Base-by-base conservation (phyloP, 1,140 invertebrate genomes). In the Heliconius eleuchia region DNA sequence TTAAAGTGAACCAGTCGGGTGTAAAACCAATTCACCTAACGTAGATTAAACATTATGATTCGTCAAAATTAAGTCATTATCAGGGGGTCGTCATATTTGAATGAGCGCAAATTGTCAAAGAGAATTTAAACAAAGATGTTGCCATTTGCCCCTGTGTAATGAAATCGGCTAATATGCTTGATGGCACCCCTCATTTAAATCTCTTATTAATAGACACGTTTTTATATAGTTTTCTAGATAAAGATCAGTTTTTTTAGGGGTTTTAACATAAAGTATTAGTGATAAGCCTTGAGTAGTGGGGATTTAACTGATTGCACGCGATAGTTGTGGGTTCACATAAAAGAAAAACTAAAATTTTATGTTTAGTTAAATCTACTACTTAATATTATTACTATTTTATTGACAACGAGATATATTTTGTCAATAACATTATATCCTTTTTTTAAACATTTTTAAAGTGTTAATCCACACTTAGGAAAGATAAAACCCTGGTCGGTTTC, bases 41-140 rank as follows among this genome's bases (percentile, higher is more conserved):
- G 75, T 66, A 82, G 74, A 81, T 78, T 82, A 74, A 86, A 80
- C 85, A 85, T 89, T 91, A 91, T 90, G 85, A 88, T 91, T 88
- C 84, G 84, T 87, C 83, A 88, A 83, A 88, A 90, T 92, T 91
- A 90, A 87, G 83, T 84, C 86, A 89, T 93, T 91, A 92, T 89
- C 84, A 88, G 83, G 90, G 91, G 89, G 89, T 42, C 81, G 83
- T 81, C 84, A 85, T 90, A 92, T 94, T 94, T 94, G 91, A 94
- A 94, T 94, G 91, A 93, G 91, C 91, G 85, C 87, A 94, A 93
- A 94, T 93, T 94, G 91, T 94, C 91, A 94, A 94, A 94, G 91
- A 93, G 91, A 94, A 66, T 94, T 90, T 92, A 93, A 91, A 93
- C 92, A 94, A 93, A 93, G 91, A 91, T 84, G 88, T 90, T 92